Base-by-base conservation (phyloP, 2,113 vertebrate species). In the Willisornis vidua region DNA sequence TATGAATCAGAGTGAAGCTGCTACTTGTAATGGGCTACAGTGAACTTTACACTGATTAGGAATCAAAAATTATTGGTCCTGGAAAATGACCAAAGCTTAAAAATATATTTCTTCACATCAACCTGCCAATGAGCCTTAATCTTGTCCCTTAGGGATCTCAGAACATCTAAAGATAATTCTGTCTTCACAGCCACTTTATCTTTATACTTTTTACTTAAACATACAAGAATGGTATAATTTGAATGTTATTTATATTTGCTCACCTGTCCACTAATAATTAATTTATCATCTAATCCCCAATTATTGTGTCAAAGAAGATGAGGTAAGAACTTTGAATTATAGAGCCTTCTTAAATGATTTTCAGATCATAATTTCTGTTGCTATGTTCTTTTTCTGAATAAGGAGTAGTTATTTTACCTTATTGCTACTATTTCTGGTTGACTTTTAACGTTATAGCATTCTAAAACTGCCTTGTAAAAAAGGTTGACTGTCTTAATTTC, bases 61-160 rank as follows among this genome's bases (percentile, higher is more conserved):
- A 92, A 86, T 71, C 65, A 63, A 90, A 91, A 90, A 93, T 90
- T 77, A 88, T 57, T 90, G 72, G 61, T 55, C 57, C 71, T 93
- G 72, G 83, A 93, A 90, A 90, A n/a, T 2, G 6, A 93, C 43
- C 79, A 89, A 80, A 77, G 12, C 48, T 55, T 84, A 83, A 94
- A 58, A 85, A 70, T 62, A 39, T 57, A 58, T 22, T 80, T 91
- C 51, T 80, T 79, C 39, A 74, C 54, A 71, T 58, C 35, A 82
- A 62, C 54, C 46, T 85, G 46, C 13, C 73, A 83, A 89, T 71
- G 65, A 91, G 41, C 3, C 62, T 82, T 90, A 93, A 85, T 41
- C 26, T 82, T 55, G 29, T 85, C 41, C 78, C 85, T 96, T 76
- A 77, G 63, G 63, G n/a, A 93, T 90, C 55, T 65, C 62, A 79